Evolutionary conservation across 2,888 invertebrate species (phyloP).

Genomic region (Salticus scenicus): DNA sequence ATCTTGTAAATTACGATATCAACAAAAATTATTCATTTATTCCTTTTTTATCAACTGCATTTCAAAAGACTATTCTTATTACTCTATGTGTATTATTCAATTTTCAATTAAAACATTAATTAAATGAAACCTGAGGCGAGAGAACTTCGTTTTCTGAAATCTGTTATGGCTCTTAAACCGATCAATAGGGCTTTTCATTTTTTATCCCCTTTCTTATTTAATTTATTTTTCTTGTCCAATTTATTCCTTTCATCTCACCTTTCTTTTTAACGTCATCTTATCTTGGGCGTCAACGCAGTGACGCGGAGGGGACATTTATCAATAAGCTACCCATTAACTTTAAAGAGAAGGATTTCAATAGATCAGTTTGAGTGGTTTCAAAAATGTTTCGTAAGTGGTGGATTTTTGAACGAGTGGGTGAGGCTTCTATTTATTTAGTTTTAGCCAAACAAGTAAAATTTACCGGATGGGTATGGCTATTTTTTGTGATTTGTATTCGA

Average conservation of each 20-base stretch:
- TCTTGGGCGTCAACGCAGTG: conserved; percentile 58
- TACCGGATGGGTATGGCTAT: too few relatives aligned
- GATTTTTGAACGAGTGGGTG: conserved; percentile 34
- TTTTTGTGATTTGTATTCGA: too few relatives aligned
- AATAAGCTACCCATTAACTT: conserved; percentile 54
- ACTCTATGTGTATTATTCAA: conserved; percentile 16
- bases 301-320: conserved; percentile 29
- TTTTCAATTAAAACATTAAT: conserved; percentile 46
- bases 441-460: not conserved
- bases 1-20: too few relatives aligned
- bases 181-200: conserved; percentile 19
- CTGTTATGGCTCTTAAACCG: conserved; percentile 47
- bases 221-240: conserved; percentile 18
- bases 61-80: conserved; percentile 42
- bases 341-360: conserved; percentile 2
- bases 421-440: conserved; percentile 35
- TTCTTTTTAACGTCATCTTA: conserved; percentile 43
- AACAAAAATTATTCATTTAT: too few relatives aligned
- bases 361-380: not conserved
- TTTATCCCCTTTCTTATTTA: conserved; percentile 24
- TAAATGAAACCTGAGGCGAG: conserved; percentile 43
- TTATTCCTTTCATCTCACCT: not conserved
- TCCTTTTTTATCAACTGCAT: too few relatives aligned
- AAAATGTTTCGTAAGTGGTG: conserved; percentile 24
- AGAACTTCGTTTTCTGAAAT: conserved; percentile 53